These are phyloP conservation scores for Pristiophorus japonicus DNA, from an alignment of 2,113 vertebrate species.

Conservation along the genomic window DNA sequence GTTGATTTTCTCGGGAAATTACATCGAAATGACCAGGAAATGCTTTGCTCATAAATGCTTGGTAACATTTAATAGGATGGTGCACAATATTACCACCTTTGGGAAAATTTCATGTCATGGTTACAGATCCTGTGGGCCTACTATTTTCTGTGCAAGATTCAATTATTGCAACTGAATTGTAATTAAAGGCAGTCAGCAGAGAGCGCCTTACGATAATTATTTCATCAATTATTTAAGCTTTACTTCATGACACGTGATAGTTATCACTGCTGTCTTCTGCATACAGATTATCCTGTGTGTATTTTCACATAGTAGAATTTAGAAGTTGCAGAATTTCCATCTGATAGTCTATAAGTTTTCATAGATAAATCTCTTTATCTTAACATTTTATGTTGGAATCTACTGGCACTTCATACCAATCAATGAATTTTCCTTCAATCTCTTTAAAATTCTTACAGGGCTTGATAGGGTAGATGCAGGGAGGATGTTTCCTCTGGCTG, in stretches of 20 bases:
- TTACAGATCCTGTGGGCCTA: neutral
- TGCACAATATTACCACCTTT: neutral
- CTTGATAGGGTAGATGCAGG: too few relatives aligned
- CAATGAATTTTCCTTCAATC: neutral
- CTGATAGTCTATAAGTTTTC: neutral
- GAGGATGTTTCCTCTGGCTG: too few relatives aligned
- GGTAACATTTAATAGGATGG: neutral
- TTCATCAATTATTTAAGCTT: constrained; percentile 23
- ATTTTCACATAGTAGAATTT: neutral
- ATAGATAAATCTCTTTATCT: neutral
- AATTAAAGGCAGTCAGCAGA: constrained; percentile 1
- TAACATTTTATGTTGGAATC: neutral
- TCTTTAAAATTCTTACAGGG: too few relatives aligned
- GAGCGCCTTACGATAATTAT: constrained; percentile 3
- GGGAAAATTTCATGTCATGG: neutral
- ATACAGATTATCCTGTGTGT: neutral
- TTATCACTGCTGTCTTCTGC: neutral
- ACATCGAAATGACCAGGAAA: neutral
- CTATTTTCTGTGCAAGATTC: neutral
- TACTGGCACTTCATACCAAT: neutral
- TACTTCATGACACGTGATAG: neutral
- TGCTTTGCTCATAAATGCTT: neutral
- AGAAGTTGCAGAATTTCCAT: neutral
- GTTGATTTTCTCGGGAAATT: neutral
- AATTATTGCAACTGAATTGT: constrained; percentile 3